Base-by-base conservation (phyloP, 1,140 invertebrate genomes). In the Cyphomyrmex costatus region DNA sequence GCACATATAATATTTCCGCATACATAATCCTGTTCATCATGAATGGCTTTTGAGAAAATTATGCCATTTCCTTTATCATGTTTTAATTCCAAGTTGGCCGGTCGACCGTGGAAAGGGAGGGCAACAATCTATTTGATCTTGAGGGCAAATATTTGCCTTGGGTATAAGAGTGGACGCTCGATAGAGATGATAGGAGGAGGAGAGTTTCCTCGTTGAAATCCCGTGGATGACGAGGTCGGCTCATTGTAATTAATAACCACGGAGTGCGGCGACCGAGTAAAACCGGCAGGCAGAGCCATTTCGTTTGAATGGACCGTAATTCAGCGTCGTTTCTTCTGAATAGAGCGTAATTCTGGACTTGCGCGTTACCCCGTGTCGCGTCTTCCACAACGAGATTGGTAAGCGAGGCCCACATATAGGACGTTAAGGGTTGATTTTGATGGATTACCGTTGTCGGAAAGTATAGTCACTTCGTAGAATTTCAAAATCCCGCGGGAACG, bases 211-310 rank as follows among this genome's bases (percentile, higher is more conserved):
- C 7, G 51, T 46, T 21, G 83, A 80, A 87, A 60, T 16, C 53
- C 42, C 63, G 46, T 65, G 42, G 85, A 84, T 24, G 85, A 71
- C 46, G 60, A 88, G 88, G 82, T 77, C 71, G 86, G 89, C 85
- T 92, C 88, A 89, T 92, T 91, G 92, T 93, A 94, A 94, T 94
- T 94, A 93, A 94, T 94, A 93, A 89, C 89, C 56, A 36, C 70
- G 66, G 91, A 79, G 78, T 56, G 21, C 58, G 33, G 53, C 76
- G 83, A 63, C 74, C 78, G 53, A 79, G 33, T 73, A 87, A 88
- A 91, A 85, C 86, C 68, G 58, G 87, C 68, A 86, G 61, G 87
- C 68, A 84, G 68, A 83, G 91, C 87, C 90, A 86, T 89, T 89
- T 86, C 60, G 86, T 36, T 71, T 94, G 93, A 94, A 94, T 94